Percentiles rank a stretch among this genome's conserved stretches.
Evolutionary conservation across 2,888 invertebrate species (phyloP).

Genomic region (Cantharis lateralis): DNA sequence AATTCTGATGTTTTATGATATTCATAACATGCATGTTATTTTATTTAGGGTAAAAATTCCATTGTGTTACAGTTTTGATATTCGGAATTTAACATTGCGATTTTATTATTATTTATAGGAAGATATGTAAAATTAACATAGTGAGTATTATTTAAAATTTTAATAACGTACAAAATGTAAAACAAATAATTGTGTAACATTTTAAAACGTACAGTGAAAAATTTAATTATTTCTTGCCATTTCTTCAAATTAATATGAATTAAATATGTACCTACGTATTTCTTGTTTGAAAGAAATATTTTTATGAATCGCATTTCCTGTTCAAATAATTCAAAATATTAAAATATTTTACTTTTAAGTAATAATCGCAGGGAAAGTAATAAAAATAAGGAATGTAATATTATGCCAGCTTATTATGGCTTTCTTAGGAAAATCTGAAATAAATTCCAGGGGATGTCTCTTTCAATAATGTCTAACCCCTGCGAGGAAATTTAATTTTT

Average conservation of each 20-base stretch:
- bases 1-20: background rate
- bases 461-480: conserved; percentile 42
- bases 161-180: background rate
- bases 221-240: background rate
- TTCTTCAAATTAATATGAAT: background rate
- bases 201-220: background rate
- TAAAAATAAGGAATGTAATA: conserved; percentile 31
- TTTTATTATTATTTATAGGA: background rate
- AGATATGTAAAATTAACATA: background rate
- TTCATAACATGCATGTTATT: background rate
- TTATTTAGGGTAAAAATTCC: background rate
- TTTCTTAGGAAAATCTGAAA: conserved; percentile 29
- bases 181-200: too few species aligned
- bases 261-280: background rate
- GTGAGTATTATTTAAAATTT: background rate
- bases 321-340: background rate
- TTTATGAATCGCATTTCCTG: background rate
- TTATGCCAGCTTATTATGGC: conserved; percentile 26
- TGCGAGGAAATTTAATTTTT: conserved; percentile 46
- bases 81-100: background rate
- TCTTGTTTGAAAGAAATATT: background rate
- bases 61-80: background rate
- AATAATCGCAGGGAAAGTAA: background rate
- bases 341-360: background rate
- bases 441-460: conserved; percentile 38